Base-by-base conservation (phyloP, 2,888 invertebrate species). In the Sinohyriopsis cumingii region DNA sequence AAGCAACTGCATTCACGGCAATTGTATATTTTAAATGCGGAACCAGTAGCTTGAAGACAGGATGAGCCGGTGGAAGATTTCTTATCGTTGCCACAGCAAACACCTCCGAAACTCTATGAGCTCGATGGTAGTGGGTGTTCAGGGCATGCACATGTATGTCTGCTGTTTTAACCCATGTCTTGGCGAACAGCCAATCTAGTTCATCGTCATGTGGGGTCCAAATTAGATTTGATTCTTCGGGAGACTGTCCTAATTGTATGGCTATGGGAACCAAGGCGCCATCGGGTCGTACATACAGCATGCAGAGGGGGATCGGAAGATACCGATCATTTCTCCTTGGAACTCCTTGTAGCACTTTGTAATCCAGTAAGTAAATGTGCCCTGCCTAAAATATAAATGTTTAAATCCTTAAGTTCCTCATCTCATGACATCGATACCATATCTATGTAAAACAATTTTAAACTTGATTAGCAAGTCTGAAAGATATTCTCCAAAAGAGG, bases 251-350 rank as follows among this genome's bases (percentile, higher is more conserved):
- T 45, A 77, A 56, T 54, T 77, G 77, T 19, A 77, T 75, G 57
- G 77, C 77, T 18, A 77, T 77, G 7, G 77, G 77, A 18, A 75
- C 75, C 45, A 77, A 64, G 9, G 69, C 63, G 4, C 75, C 75
- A 2, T 69, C 59, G 18, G 62, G 53, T n/a, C 71, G 60, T 6
- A 75, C 77, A 61, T 75, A 77, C 18, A 77, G 68, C 77, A 77
- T 75, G 28, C 69, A 69, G 19, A 73, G 53, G 20, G 77, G 71
- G 55, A 65, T 71, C 15, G 77, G 61, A 19, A 77, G 62, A 33
- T 59, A 73, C 53, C 63, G 53, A 15, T 61, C 67, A 3, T 24
- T 19, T 9, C 55, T 28, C 65, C 72, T 59, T 25, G 65, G 59
- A 25, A 77, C 64, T 19, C 68, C 72, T 20, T 68, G 55, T 12